These are phyloP conservation scores for Penelope pileata DNA, from an alignment of 2,113 vertebrate species.

Conservation along the genomic window DNA sequence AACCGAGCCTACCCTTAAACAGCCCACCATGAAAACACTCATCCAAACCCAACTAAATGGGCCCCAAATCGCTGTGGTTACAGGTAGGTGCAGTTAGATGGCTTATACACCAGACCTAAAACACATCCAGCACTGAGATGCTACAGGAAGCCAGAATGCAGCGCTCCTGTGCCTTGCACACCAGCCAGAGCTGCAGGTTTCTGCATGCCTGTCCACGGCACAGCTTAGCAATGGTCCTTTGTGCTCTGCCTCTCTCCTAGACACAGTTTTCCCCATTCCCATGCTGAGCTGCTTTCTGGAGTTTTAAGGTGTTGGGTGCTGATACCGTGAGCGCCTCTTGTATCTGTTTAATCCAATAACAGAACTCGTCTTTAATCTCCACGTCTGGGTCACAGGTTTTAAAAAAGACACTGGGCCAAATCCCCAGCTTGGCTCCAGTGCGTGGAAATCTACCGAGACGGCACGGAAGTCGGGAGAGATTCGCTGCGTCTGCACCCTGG, in stretches of 20 bases:
- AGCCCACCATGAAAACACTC: background rate
- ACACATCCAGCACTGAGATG: background rate
- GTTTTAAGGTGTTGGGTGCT: constrained; percentile 42
- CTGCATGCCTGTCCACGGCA: background rate
- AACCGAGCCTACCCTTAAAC: background rate
- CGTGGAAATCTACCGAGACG: constrained; percentile 56
- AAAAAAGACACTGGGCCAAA: constrained; percentile 69
- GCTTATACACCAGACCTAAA: fast-evolving
- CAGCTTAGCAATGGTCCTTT: background rate
- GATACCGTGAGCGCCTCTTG: constrained; percentile 16
- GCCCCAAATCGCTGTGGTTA: background rate
- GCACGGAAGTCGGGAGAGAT: background rate
- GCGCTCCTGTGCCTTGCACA: background rate
- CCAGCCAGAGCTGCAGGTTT: background rate
- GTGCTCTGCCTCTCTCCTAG: background rate
- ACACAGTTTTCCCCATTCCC: background rate
- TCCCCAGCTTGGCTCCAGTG: constrained; percentile 29
- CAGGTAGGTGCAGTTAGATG: background rate
- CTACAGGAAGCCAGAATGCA: background rate
- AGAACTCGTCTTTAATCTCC: constrained; percentile 61
- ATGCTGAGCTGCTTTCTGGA: constrained; percentile 5
- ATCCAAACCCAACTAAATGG: background rate
- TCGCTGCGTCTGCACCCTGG: background rate
- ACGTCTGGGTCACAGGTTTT: constrained; percentile 65
- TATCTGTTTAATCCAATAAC: constrained; percentile 70